A percentile compares a stretch with the other conserved stretches of the same genome.
Evolutionary conservation across 2,888 invertebrate genomes (phyloP).

Genomic region (Tinea pellionella): DNA sequence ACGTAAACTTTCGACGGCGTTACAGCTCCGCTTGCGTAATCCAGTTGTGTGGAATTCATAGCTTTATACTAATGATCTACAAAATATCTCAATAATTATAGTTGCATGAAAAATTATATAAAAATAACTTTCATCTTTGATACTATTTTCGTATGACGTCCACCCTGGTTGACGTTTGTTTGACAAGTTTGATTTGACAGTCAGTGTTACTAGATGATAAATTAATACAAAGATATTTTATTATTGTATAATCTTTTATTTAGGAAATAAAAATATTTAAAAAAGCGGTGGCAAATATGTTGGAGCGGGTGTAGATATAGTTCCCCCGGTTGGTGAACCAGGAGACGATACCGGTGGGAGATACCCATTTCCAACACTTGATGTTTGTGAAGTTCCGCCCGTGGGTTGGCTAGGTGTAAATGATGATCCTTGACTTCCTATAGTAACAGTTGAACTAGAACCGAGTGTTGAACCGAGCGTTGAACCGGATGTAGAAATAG

Average conservation of each 20-base stretch:
- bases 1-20: background rate
- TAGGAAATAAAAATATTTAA: constrained; percentile 18
- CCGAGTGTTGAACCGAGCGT: background rate
- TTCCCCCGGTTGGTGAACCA: constrained; percentile 16
- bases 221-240: background rate
- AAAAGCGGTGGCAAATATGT: constrained; percentile 49
- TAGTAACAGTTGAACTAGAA: background rate
- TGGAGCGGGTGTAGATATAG: constrained; percentile 36
- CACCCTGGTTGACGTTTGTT: constrained; percentile 1
- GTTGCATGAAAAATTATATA: constrained; percentile 19
- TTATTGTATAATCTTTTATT: background rate
- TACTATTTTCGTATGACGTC: constrained; percentile 49
- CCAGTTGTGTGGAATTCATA: background rate
- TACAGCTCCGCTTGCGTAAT: background rate
- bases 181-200: background rate
- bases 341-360: constrained; percentile 21
- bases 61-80: background rate
- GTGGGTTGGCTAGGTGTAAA: background rate
- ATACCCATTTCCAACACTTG: background rate
- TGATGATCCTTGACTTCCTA: background rate
- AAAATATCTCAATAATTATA: background rate
- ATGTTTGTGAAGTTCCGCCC: background rate
- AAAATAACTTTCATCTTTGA: constrained; percentile 64
- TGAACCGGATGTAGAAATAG: no score
- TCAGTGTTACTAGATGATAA: background rate